A percentile compares a stretch with the other conserved stretches of the same genome.
Conservation (phyloP, 2,797 vertebrate species). For the Catharus ustulatus region DNA sequence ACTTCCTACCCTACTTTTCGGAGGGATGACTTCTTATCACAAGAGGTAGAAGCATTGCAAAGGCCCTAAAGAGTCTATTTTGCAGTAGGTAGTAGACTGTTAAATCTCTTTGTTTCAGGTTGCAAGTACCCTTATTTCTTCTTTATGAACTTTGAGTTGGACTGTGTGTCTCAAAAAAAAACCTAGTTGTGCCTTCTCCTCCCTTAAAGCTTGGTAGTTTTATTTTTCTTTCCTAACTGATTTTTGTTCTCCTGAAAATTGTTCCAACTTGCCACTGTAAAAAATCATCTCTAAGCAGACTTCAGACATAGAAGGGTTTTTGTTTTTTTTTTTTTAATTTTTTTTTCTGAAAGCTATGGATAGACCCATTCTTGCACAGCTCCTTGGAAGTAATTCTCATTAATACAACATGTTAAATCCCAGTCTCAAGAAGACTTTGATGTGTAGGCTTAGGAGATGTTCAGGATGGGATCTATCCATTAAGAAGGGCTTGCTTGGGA, state of each 20-base stretch:
- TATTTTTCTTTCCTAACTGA: neutral
- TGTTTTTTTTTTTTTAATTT: neutral
- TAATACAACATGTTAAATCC: conserved; percentile 47
- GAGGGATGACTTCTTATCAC: neutral
- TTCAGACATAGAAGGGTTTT: neutral
- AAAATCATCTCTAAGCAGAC: neutral
- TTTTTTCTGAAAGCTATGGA: conserved; percentile 6
- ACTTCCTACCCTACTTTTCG: neutral
- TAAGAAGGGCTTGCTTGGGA: conserved; percentile 26
- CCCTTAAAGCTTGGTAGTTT: neutral
- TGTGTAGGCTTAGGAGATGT: neutral
- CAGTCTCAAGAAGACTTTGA: conserved; percentile 6
- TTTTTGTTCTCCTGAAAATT: neutral
- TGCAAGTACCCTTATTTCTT: neutral
- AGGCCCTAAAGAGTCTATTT: neutral
- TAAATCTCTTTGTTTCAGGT: neutral
- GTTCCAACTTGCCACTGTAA: neutral
- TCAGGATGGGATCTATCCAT: neutral
- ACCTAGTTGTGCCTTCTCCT: fast-evolving
- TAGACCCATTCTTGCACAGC: neutral
- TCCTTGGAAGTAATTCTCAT: conserved; percentile 19
- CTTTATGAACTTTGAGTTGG: neutral
- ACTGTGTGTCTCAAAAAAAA: neutral
- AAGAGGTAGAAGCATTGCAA: neutral
- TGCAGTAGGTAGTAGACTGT: neutral